Evolutionary conservation across 2,797 vertebrate genomes (phyloP).

Genomic region (Choloepus didactylus): DNA sequence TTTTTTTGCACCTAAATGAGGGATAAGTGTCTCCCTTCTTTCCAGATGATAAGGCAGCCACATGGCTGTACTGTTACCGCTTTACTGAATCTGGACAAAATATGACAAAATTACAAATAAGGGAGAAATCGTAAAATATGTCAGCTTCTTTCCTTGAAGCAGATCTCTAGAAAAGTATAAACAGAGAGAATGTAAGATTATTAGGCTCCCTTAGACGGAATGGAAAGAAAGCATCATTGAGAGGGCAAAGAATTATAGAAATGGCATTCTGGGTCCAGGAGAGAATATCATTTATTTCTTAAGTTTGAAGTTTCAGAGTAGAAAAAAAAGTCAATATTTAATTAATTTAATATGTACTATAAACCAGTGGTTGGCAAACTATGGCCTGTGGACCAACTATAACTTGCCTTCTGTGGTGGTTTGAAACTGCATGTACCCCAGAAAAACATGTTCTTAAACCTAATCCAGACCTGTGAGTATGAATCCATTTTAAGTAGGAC

Average conservation of each 20-base stretch:
- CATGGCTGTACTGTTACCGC: neutral
- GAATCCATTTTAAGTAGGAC: too few species aligned
- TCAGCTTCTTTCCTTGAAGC: neutral
- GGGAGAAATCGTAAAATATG: neutral
- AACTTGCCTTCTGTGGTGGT: neutral
- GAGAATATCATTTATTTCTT: neutral
- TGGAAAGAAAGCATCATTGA: neutral
- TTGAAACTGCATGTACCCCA: too few species aligned
- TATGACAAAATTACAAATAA: neutral
- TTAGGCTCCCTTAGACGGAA: neutral
- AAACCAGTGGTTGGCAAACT: neutral
- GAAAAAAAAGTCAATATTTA: neutral
- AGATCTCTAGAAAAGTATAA: neutral
- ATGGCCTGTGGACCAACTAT: neutral
- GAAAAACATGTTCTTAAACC: too few species aligned
- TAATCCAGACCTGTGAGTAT: too few species aligned
- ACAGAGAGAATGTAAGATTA: neutral
- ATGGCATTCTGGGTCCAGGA: neutral
- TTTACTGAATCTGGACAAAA: neutral
- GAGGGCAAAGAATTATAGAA: neutral
- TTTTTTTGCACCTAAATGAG: neutral
- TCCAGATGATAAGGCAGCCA: neutral
- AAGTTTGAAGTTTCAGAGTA: neutral
- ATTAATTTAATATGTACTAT: neutral
- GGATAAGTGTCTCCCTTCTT: neutral